These are phyloP conservation scores for Eufriesea mexicana DNA, from an alignment of 1,140 invertebrate species.

Conservation along the genomic window DNA sequence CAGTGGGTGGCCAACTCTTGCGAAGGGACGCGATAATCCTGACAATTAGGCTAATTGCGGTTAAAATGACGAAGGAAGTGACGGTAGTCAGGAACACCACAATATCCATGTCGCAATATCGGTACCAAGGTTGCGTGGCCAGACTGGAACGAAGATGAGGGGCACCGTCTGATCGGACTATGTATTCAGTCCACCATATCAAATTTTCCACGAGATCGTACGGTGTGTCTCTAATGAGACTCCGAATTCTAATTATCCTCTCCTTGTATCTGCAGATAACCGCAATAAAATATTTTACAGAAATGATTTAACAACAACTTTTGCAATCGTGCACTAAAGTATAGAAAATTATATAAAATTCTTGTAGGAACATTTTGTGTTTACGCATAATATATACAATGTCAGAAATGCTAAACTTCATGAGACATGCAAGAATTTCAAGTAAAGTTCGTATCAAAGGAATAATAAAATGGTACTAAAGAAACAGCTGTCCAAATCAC, in stretches of 20 bases:
- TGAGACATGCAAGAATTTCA: too few species aligned
- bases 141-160: constrained; percentile 77
- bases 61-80: constrained; percentile 14
- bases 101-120: constrained; percentile 71
- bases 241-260: constrained; percentile 62
- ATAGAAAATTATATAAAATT: too few species aligned
- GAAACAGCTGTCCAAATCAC: too few species aligned
- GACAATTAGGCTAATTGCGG: accelerated
- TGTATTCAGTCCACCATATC: constrained; percentile 84
- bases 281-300: accelerated
- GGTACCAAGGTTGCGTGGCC: constrained; percentile 76
- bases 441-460: too few species aligned
- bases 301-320: too few species aligned
- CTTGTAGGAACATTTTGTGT: too few species aligned
- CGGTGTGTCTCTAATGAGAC: constrained; percentile 77
- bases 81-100: constrained; percentile 58
- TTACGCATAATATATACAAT: too few species aligned
- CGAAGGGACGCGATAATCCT: background rate
- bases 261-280: constrained; percentile 72
- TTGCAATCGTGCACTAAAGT: too few species aligned
- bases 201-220: constrained; percentile 77
- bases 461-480: too few species aligned
- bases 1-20: background rate
- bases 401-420: too few species aligned
- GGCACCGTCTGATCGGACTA: constrained; percentile 82